A percentile compares a stretch with the other conserved stretches of the same genome.
Conservation (phyloP, 2,113 vertebrate genomes). For the Forbesichthys papilliferus region DNA sequence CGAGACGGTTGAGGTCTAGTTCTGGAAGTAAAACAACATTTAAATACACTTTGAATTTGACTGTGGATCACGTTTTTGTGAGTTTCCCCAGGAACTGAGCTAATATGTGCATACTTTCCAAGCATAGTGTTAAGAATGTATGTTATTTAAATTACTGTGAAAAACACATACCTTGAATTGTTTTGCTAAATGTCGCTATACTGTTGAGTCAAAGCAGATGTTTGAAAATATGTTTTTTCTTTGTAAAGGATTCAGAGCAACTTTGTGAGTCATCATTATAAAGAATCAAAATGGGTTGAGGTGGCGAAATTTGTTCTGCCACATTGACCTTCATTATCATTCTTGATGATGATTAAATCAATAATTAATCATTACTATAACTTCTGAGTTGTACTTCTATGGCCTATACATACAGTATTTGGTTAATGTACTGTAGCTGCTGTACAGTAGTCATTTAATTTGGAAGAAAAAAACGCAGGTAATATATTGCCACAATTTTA, state of each 20-base stretch:
- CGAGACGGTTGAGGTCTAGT: slow-evolving; percentile 77
- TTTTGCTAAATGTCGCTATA: slow-evolving; percentile 16
- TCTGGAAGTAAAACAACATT: slow-evolving; percentile 55
- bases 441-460: too few relatives aligned
- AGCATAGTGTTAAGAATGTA: neutral
- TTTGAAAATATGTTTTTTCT: neutral
- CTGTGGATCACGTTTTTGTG: neutral
- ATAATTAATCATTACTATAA: too few relatives aligned
- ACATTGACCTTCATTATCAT: too few relatives aligned
- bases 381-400: too few relatives aligned
- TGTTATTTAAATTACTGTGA: slow-evolving; percentile 7
- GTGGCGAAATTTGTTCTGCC: too few relatives aligned
- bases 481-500: too few relatives aligned
- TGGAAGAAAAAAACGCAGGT: too few relatives aligned
- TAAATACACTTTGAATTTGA: slow-evolving; percentile 1
- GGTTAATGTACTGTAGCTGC: too few relatives aligned
- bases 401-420: too few relatives aligned
- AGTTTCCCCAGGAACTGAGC: neutral
- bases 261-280: neutral
- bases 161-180: slow-evolving; percentile 25
- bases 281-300: too few relatives aligned
- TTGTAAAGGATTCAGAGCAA: slow-evolving; percentile 3
- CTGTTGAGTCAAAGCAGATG: slow-evolving; percentile 1
- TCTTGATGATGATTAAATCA: too few relatives aligned
- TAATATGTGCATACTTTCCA: neutral